phyloP scores from a whole-genome alignment of 1,140 invertebrate species.

The Galleria mellonella region DNA sequence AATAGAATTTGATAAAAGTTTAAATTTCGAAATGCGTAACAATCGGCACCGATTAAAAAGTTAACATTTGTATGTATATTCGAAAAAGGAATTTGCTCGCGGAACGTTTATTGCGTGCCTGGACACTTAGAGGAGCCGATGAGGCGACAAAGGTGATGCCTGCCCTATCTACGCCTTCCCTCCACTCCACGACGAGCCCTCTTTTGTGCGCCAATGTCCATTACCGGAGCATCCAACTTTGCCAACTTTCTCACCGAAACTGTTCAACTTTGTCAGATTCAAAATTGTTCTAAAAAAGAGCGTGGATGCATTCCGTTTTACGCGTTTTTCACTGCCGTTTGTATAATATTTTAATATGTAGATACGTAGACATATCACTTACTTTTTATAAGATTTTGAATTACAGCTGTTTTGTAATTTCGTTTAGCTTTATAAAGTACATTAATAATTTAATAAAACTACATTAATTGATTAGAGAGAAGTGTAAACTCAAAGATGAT shows the following conservation, averaged over 20 bases:
- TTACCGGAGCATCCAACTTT: constrained; percentile 13
- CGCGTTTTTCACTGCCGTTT: constrained; percentile 19
- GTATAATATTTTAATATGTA: constrained; percentile 18
- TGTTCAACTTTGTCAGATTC: constrained; percentile 11
- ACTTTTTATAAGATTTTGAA: no score
- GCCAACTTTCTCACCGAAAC: constrained; percentile 18
- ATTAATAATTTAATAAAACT: no score
- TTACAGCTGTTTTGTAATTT: no score
- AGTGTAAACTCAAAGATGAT: no score
- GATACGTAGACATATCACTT: no score
- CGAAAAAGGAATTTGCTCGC: no score
- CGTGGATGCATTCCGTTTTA: constrained; percentile 20
- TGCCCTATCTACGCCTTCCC: constrained; percentile 38
- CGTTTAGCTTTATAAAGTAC: no score
- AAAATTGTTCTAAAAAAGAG: constrained; percentile 13
- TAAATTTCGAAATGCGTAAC: no score
- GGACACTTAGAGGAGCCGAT: constrained; percentile 14
- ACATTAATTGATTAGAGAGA: no score
- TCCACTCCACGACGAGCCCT: constrained; percentile 22
- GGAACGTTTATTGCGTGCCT: constrained; percentile 1
- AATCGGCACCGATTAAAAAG: no score
- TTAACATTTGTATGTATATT: no score
- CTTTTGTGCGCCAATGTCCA: constrained; percentile 42
- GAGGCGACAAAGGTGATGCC: constrained; percentile 34
- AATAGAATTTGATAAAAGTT: no score